phyloP scores from a whole-genome alignment of 2,797 vertebrate genomes.

The Coilia nasus region DNA sequence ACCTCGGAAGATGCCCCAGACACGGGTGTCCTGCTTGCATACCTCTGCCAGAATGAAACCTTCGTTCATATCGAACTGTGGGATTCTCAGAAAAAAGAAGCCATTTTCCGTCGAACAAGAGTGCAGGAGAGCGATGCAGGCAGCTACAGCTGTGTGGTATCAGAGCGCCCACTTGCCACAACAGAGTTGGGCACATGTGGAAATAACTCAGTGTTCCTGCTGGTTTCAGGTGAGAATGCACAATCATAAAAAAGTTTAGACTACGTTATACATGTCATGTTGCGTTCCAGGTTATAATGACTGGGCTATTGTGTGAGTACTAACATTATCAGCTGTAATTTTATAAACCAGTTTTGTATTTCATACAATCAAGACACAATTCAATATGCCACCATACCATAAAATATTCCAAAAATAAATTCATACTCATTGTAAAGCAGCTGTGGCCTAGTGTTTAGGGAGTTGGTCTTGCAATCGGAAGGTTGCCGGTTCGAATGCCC shows the following conservation, averaged over 20 bases:
- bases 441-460: too few species aligned
- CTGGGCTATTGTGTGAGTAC: too few species aligned
- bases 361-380: too few species aligned
- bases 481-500: too few species aligned
- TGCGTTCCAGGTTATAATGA: too few species aligned
- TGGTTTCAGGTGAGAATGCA: neutral
- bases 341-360: too few species aligned
- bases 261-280: neutral
- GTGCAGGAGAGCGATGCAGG: constrained; percentile 44
- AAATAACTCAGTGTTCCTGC: neutral
- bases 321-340: too few species aligned
- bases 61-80: constrained; percentile 49
- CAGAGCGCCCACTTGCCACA: constrained; percentile 27
- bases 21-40: constrained; percentile 43
- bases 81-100: constrained; percentile 39
- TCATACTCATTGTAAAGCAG: too few species aligned
- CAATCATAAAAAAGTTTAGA: neutral
- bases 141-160: constrained; percentile 56
- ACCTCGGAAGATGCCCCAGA: constrained; percentile 36
- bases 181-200: neutral
- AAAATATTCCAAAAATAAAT: too few species aligned
- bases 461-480: too few species aligned
- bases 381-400: too few species aligned
- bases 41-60: constrained; percentile 50
- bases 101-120: constrained; percentile 42